These are phyloP conservation scores for Echeneis naucrates DNA, from an alignment of 2,797 vertebrate genomes.

Conservation along the genomic window DNA sequence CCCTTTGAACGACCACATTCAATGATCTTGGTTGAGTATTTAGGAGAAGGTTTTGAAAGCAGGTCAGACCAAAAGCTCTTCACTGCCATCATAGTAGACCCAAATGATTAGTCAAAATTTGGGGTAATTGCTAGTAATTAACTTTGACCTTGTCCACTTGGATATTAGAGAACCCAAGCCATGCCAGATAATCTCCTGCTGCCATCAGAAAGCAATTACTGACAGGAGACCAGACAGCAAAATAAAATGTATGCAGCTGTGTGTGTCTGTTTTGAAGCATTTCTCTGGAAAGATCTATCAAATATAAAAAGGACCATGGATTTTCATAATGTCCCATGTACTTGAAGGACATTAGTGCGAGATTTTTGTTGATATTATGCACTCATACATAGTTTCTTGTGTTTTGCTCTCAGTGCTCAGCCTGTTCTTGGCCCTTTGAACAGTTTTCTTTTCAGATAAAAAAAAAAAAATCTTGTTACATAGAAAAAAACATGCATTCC, in stretches of 20 bases:
- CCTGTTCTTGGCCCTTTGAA: neutral
- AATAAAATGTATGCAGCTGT: conserved; percentile 31
- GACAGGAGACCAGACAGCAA: conserved; percentile 28
- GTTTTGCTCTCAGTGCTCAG: neutral
- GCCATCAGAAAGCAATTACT: conserved; percentile 61
- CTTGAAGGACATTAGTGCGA: conserved; percentile 8
- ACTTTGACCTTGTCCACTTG: conserved; percentile 67
- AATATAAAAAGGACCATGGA: neutral
- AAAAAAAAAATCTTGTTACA: neutral
- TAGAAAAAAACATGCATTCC: neutral
- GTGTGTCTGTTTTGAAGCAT: conserved; percentile 13
- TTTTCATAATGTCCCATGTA: neutral
- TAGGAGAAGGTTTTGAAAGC: conserved; percentile 41
- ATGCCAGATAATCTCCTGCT: conserved; percentile 53
- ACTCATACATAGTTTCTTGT: neutral
- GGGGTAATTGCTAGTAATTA: conserved; percentile 71
- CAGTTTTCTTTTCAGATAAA: neutral
- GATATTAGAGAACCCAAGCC: conserved; percentile 53
- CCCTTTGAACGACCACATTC: conserved; percentile 45
- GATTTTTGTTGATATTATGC: neutral
- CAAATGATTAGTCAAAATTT: conserved; percentile 68
- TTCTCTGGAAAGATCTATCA: conserved; percentile 2
- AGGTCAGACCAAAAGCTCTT: conserved; percentile 46
- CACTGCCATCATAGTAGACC: conserved; percentile 40
- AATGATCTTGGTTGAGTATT: conserved; percentile 41